Conservation (phyloP, 2,797 vertebrate species). For the Eospalax fontanierii region DNA sequence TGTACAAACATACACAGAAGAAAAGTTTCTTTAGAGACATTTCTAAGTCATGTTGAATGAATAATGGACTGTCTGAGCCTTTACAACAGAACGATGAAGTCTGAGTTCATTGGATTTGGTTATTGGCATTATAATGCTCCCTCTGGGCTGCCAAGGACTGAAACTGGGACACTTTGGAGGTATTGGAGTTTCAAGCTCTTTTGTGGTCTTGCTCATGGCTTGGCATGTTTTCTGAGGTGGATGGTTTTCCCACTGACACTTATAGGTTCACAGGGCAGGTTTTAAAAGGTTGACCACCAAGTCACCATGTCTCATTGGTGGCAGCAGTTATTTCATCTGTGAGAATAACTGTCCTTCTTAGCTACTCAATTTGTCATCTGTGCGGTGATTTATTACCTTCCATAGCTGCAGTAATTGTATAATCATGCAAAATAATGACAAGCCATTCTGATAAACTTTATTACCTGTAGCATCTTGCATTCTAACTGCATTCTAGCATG, state of each 20-base stretch:
- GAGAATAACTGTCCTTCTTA: conserved; percentile 81
- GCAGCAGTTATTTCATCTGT: conserved; percentile 76
- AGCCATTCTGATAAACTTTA: conserved; percentile 79
- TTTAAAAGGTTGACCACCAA: conserved; percentile 74
- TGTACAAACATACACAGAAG: not conserved
- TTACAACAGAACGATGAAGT: not conserved
- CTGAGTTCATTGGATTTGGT: not conserved
- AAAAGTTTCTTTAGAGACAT: not conserved
- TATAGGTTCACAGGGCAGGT: conserved; percentile 10
- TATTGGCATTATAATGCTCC: not conserved
- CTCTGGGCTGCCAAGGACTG: not conserved
- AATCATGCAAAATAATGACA: conserved; percentile 84
- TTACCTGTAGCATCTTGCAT: conserved; percentile 77
- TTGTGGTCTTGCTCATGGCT: not conserved
- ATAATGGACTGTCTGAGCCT: not conserved
- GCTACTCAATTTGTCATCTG: conserved; percentile 79
- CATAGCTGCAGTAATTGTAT: conserved; percentile 81
- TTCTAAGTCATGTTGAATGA: not conserved
- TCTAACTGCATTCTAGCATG: conserved; percentile 53
- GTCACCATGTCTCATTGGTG: conserved; percentile 73
- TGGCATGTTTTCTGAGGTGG: conserved; percentile 42
- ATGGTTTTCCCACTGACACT: conserved; percentile 39
- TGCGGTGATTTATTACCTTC: conserved; percentile 84
- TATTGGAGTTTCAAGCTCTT: conserved; percentile 5
- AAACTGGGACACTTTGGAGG: conserved; percentile 31